Evolutionary conservation across 2,888 invertebrate species (phyloP), one percentile per base, ranked within the genome.

Genomic region (Nomada fabriciana): DNA sequence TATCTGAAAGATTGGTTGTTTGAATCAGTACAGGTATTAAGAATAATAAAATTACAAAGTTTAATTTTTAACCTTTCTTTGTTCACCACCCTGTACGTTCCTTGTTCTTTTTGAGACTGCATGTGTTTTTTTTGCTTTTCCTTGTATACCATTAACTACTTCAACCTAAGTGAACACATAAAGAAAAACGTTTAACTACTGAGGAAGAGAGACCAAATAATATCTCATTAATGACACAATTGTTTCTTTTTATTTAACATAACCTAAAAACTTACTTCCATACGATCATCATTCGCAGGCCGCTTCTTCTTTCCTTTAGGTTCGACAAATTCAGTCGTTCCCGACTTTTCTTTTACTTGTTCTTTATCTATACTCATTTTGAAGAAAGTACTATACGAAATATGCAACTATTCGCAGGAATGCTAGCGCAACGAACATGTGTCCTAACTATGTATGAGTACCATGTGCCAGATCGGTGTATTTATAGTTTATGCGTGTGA

Each of bases 91-190:
- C 78, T 89, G 79, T 18, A 91, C 89, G 72, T 85, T 92, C 77
- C 86, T 92, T 13, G 84, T 64, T 78, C 79, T 88, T 83, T 93
- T 93, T 7, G 89, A 59, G 13, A 94, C 90, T 88, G 95, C 80
- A 92, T 94, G 93, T 36, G 88, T 87, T 88, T 93, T 94, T 36
- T 93, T 94, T 36, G 90, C 88, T 69, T 91, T 94, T 18, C 95
- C 96, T 91, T 96, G 94, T 72, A 96, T 96, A 2, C 96, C 96
- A 90, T 96, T 96, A 47, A 96, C 95, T 76, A 95, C 94, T 78
- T 97, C 97, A 1, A 97, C 95, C 92, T 96, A 57, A 29, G 65
- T 76, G 15, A 67, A 29, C 2, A 42, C n/a, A 76, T 15, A 57
- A 68, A 47, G 15, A 25, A 55, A 47, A 55, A 59, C 18, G 53